A percentile compares a stretch with the other conserved stretches of the same genome.
Conservation (phyloP, 1,140 invertebrate species). For the Scylla paramamosain region DNA sequence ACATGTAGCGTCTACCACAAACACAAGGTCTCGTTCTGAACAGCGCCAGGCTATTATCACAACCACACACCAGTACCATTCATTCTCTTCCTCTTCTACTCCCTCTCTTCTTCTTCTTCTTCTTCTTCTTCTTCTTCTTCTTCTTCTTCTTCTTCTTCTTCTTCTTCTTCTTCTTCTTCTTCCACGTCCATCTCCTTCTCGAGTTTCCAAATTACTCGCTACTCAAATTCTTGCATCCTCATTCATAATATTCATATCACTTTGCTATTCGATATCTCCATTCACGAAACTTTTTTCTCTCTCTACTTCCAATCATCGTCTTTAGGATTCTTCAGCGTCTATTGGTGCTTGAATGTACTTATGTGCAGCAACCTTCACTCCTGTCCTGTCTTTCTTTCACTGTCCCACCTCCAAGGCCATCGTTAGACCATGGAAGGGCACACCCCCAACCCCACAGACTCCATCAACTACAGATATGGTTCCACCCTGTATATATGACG, state of each 20-base stretch:
- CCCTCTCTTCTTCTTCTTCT: background rate
- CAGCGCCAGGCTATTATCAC: conserved; percentile 49
- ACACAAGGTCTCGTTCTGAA: conserved; percentile 59
- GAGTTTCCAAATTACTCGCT: background rate
- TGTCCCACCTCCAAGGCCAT: background rate
- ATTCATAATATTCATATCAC: background rate
- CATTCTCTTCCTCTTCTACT: background rate
- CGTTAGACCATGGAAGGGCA: background rate
- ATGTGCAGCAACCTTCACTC: background rate
- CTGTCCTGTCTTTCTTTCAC: background rate
- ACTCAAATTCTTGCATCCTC: background rate
- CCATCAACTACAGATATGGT: conserved; percentile 48
- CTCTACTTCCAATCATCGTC: background rate
- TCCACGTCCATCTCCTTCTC: background rate
- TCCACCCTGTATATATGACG: conserved; percentile 68
- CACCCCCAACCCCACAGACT: background rate
- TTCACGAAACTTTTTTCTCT: background rate
- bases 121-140: background rate
- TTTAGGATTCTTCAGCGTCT: background rate
- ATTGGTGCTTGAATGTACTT: background rate
- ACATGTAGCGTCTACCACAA: conserved; percentile 67
- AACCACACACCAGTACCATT: conserved; percentile 16
- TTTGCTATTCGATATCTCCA: background rate
- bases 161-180: background rate
- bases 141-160: background rate